Evolutionary conservation across 1,140 invertebrate species (phyloP).

Genomic region (Drosophila nannoptera): DNA sequence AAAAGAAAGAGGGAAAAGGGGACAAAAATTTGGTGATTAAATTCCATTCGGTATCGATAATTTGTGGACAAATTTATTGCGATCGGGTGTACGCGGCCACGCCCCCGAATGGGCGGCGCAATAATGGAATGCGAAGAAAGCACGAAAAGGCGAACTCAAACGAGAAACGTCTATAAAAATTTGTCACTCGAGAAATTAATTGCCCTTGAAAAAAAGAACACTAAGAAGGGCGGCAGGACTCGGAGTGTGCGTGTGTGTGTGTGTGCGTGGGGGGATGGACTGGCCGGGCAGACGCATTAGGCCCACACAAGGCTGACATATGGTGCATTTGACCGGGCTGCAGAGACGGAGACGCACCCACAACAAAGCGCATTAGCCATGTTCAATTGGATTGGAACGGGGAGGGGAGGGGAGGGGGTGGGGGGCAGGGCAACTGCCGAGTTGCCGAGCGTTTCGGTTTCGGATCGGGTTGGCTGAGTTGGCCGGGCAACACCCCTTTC

Average conservation of each 20-base stretch:
- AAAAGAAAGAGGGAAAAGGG: background rate
- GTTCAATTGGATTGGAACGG: slow-evolving; percentile 59
- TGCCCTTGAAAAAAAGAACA: slow-evolving; percentile 70
- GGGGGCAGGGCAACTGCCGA: background rate
- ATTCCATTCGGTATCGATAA: slow-evolving; percentile 56
- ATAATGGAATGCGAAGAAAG: slow-evolving; percentile 44
- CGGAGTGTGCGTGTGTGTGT: background rate
- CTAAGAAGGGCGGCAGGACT: slow-evolving; percentile 3
- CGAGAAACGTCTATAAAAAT: slow-evolving; percentile 73
- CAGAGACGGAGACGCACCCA: slow-evolving; percentile 49
- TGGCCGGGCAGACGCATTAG: slow-evolving; percentile 50
- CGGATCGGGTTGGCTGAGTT: too few relatives aligned
- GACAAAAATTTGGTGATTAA: too few relatives aligned
- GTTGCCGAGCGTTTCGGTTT: too few relatives aligned
- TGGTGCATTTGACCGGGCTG: slow-evolving; percentile 56
- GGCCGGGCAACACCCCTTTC: slow-evolving; percentile 63
- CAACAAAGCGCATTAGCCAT: slow-evolving; percentile 75
- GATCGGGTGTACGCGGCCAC: slow-evolving; percentile 52
- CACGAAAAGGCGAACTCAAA: slow-evolving; percentile 25
- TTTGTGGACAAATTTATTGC: slow-evolving; percentile 74
- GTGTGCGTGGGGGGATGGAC: background rate
- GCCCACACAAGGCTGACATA: slow-evolving; percentile 70
- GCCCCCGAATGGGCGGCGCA: slow-evolving; percentile 49
- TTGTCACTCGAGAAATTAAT: slow-evolving; percentile 79
- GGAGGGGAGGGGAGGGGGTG: too few relatives aligned